phyloP scores from a whole-genome alignment of 2,113 vertebrate species.

The Symphodus melops region DNA sequence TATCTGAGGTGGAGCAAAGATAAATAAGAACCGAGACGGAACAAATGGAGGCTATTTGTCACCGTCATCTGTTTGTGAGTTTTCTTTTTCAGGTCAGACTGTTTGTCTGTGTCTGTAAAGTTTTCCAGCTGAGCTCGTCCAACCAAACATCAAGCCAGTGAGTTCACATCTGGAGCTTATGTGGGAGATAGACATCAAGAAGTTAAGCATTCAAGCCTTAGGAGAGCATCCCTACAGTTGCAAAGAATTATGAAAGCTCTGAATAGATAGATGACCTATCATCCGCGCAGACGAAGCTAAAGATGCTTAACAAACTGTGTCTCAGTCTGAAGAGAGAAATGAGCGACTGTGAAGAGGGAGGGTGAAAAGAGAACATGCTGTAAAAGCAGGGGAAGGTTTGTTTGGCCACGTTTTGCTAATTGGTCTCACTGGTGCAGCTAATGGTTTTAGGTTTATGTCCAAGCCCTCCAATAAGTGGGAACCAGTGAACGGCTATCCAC shows the following conservation, averaged over 20 bases:
- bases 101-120: slow-evolving; percentile 8
- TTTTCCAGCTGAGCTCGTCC: slow-evolving; percentile 32
- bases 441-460: slow-evolving; percentile 70
- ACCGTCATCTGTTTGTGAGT: slow-evolving; percentile 2
- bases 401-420: slow-evolving; percentile 63
- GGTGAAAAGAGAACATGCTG: slow-evolving; percentile 28
- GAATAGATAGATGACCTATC: slow-evolving; percentile 39
- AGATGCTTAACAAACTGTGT: slow-evolving; percentile 18
- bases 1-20: background rate
- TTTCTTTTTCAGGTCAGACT: slow-evolving; percentile 20
- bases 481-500: slow-evolving; percentile 24
- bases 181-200: slow-evolving; percentile 44
- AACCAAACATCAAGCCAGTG: slow-evolving; percentile 39
- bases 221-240: slow-evolving; percentile 32
- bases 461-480: slow-evolving; percentile 54
- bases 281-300: slow-evolving; percentile 14
- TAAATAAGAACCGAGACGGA: background rate
- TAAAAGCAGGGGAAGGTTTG: slow-evolving; percentile 54
- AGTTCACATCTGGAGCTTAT: slow-evolving; percentile 65
- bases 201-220: slow-evolving; percentile 22
- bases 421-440: slow-evolving; percentile 70
- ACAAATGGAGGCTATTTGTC: background rate
- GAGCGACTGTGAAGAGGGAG: background rate
- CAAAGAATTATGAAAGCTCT: slow-evolving; percentile 31
- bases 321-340: background rate